These are phyloP conservation scores for Leptinotarsa lineolata DNA, from an alignment of 1,140 invertebrate genomes.

Conservation along the genomic window DNA sequence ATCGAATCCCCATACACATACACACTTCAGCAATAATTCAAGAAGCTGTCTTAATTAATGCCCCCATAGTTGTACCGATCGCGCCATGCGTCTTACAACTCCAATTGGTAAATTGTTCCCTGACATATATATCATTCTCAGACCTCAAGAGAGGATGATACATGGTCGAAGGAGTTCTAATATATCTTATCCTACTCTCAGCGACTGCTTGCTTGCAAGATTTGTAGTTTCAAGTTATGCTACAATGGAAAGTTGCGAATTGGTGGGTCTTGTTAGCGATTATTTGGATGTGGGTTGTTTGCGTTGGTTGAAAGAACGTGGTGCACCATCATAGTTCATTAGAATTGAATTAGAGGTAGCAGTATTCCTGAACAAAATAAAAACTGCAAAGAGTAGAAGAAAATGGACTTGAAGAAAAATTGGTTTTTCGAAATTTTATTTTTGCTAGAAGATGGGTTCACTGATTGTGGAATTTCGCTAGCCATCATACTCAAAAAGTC, in stretches of 20 bases:
- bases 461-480: too few species aligned
- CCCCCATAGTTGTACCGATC: slow-evolving; percentile 50
- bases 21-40: slow-evolving; percentile 31
- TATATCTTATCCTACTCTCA: slow-evolving; percentile 44
- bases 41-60: slow-evolving; percentile 49
- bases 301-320: too few species aligned
- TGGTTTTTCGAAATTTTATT: too few species aligned
- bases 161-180: slow-evolving; percentile 45
- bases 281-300: too few species aligned
- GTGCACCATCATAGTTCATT: too few species aligned
- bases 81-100: slow-evolving; percentile 51
- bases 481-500: too few species aligned
- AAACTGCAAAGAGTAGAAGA: too few species aligned
- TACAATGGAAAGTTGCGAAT: neutral
- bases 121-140: slow-evolving; percentile 54
- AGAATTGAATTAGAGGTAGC: too few species aligned
- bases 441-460: too few species aligned
- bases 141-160: slow-evolving; percentile 50
- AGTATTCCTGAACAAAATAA: too few species aligned
- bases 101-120: slow-evolving; percentile 56
- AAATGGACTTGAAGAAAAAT: too few species aligned
- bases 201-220: slow-evolving; percentile 26
- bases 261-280: neutral
- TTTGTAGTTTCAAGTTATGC: slow-evolving; percentile 16
- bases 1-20: neutral